Evolutionary conservation across 2,797 vertebrate species (phyloP).

Genomic region (Acanthurus lineatus): DNA sequence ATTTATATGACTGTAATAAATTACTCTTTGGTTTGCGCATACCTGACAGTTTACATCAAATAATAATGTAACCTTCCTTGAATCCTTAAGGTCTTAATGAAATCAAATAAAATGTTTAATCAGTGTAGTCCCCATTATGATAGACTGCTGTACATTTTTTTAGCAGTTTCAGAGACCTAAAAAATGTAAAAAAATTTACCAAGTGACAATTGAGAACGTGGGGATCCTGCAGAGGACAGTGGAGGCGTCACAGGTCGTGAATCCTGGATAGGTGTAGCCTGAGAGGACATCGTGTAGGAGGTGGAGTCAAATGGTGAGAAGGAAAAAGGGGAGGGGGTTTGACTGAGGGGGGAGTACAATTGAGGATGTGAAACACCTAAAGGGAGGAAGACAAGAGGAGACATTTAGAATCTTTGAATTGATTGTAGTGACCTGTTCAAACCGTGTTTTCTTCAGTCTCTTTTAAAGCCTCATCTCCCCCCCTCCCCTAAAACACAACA

Average conservation of each 20-base stretch:
- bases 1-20: too few species aligned
- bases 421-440: not conserved
- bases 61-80: too few species aligned
- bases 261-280: conserved; percentile 59
- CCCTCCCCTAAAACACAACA: too few species aligned
- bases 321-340: not conserved
- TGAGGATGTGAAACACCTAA: conserved; percentile 42
- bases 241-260: conserved; percentile 75
- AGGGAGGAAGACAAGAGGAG: not conserved
- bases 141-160: not conserved
- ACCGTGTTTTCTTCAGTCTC: not conserved
- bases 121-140: not conserved
- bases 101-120: too few species aligned
- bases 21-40: too few species aligned
- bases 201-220: conserved; percentile 56
- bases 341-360: conserved; percentile 1
- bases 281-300: conserved; percentile 79
- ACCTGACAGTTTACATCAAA: too few species aligned
- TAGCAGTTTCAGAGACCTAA: not conserved
- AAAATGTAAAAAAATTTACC: conserved; percentile 49
- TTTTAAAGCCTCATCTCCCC: not conserved
- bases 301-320: not conserved
- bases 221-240: conserved; percentile 51
- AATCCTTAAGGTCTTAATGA: too few species aligned
- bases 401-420: not conserved